Percentiles rank a stretch among this genome's conserved stretches.
phyloP scores from a whole-genome alignment of 2,888 invertebrate species.

The Herminia tarsipennalis region DNA sequence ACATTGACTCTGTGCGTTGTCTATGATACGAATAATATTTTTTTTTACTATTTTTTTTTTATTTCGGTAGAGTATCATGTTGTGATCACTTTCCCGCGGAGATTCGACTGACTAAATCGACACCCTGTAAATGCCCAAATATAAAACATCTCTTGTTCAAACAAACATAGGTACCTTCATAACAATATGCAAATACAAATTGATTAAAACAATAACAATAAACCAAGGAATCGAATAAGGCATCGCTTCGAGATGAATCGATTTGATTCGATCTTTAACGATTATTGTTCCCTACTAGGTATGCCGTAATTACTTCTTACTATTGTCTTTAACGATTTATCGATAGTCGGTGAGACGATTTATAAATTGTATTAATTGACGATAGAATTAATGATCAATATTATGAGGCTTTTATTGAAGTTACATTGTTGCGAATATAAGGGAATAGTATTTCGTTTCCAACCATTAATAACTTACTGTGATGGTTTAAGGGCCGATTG shows the following conservation, averaged over 20 bases:
- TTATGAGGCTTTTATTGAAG: not conserved
- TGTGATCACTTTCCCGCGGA: no score
- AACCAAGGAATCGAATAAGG: conserved; percentile 75
- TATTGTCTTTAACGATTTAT: conserved; percentile 72
- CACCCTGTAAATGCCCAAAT: no score
- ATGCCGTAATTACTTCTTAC: conserved; percentile 68
- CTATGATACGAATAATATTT: no score
- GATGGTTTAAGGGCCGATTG: no score
- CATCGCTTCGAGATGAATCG: conserved; percentile 69
- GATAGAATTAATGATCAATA: conserved; percentile 39
- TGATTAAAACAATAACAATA: conserved; percentile 77
- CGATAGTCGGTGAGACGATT: conserved; percentile 47
- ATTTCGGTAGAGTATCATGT: no score
- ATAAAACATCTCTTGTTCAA: conserved; percentile 21
- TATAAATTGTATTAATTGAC: conserved; percentile 48
- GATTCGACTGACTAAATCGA: no score
- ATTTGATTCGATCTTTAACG: conserved; percentile 33
- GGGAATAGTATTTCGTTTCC: no score
- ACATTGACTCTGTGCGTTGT: no score
- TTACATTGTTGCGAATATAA: not conserved
- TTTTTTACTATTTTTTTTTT: no score
- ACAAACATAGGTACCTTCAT: conserved; percentile 42
- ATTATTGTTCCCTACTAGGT: conserved; percentile 22
- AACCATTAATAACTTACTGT: no score
- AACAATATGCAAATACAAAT: conserved; percentile 69